Evolutionary conservation across 2,113 vertebrate species (phyloP).

Genomic region (Dryoscopus gambensis): DNA sequence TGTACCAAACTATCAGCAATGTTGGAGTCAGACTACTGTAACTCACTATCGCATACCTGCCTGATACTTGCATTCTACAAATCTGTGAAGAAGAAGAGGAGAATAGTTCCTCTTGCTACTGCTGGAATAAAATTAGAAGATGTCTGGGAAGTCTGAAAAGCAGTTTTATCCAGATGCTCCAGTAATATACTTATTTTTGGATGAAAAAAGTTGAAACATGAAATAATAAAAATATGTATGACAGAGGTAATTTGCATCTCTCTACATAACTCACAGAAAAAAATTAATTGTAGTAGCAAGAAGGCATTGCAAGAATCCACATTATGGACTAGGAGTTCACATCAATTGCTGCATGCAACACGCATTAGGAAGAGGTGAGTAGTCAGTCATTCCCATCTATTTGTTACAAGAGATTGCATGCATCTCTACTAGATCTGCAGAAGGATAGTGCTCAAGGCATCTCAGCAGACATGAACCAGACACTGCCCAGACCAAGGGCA

Average conservation of each 20-base stretch:
- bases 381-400: background rate
- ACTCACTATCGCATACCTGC: background rate
- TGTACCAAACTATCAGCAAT: constrained; percentile 44
- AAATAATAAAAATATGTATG: background rate
- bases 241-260: background rate
- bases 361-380: background rate
- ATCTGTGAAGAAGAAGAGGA: background rate
- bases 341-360: background rate
- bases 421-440: background rate
- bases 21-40: background rate
- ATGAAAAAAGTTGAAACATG: background rate
- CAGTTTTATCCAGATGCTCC: background rate
- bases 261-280: background rate
- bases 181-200: background rate
- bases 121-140: background rate
- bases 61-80: background rate
- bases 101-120: background rate
- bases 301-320: background rate
- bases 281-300: background rate
- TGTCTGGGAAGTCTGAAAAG: background rate
- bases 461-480: background rate
- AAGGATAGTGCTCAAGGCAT: background rate
- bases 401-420: background rate
- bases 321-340: background rate
- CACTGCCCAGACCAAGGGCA: background rate